Evolutionary conservation across 2,113 vertebrate genomes (phyloP).

Genomic region (Antennarius striatus): DNA sequence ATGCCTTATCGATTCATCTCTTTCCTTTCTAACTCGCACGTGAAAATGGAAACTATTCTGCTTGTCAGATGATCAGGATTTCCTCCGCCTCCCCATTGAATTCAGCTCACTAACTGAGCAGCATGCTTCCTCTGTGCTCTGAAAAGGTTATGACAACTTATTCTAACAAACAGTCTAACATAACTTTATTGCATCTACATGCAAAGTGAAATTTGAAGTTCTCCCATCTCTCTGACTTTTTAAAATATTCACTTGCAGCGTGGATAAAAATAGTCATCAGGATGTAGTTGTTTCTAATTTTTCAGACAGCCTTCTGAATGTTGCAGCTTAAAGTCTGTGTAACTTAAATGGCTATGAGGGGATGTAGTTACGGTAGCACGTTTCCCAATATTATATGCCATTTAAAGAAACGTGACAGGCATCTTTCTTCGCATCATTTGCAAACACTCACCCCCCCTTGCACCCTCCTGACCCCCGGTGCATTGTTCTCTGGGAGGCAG

Average conservation of each 20-base stretch:
- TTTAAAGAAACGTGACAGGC: slow-evolving; percentile 16
- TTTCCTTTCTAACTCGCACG: slow-evolving; percentile 74
- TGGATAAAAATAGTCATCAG: too few relatives aligned
- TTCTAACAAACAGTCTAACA: slow-evolving; percentile 16
- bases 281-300: too few relatives aligned
- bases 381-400: too few relatives aligned
- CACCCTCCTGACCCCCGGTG: too few relatives aligned
- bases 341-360: too few relatives aligned
- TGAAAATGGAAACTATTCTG: slow-evolving; percentile 74
- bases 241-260: too few relatives aligned
- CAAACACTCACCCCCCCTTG: neutral
- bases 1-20: slow-evolving; percentile 78
- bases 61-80: slow-evolving; percentile 54
- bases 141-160: slow-evolving; percentile 11
- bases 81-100: slow-evolving; percentile 27
- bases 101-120: slow-evolving; percentile 43
- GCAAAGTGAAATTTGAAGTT: too few relatives aligned
- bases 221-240: too few relatives aligned
- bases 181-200: too few relatives aligned
- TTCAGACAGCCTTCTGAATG: too few relatives aligned
- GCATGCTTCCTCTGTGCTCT: slow-evolving; percentile 31
- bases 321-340: too few relatives aligned
- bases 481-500: slow-evolving; percentile 77
- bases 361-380: too few relatives aligned
- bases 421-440: slow-evolving; percentile 36